phyloP scores from a whole-genome alignment of 2,888 invertebrate genomes.

The Pollenia angustigena region DNA sequence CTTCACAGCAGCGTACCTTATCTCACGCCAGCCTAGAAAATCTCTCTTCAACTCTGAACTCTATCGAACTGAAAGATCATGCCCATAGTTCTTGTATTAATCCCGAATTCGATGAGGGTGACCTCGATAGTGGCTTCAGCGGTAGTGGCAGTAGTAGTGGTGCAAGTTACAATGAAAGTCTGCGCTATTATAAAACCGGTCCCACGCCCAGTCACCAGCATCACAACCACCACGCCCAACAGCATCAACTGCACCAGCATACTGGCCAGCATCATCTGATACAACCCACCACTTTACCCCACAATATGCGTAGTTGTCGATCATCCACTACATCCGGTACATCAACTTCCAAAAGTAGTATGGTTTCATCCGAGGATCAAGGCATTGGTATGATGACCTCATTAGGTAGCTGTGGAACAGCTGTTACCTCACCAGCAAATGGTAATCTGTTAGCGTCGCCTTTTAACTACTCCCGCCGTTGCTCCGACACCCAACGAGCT shows the following conservation, averaged over 20 bases:
- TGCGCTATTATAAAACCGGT: conserved; percentile 85
- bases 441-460: conserved; percentile 78
- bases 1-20: conserved; percentile 78
- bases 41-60: conserved; percentile 82
- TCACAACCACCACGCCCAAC: conserved; percentile 58
- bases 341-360: conserved; percentile 84
- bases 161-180: conserved; percentile 91
- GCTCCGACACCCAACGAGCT: conserved; percentile 82
- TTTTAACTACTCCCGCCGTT: conserved; percentile 81
- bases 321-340: conserved; percentile 83
- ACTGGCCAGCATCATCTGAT: conserved; percentile 65
- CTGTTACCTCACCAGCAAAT: conserved; percentile 61
- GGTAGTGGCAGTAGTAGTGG: conserved; percentile 90
- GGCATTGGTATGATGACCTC: conserved; percentile 81
- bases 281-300: conserved; percentile 81
- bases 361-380: conserved; percentile 83
- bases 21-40: conserved; percentile 83
- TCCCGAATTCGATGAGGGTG: conserved; percentile 85
- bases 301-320: conserved; percentile 83
- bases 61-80: conserved; percentile 84
- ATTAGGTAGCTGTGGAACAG: conserved; percentile 71
- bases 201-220: conserved; percentile 70
- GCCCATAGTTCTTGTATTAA: conserved; percentile 82
- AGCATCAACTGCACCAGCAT: conserved; percentile 73
- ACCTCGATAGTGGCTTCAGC: conserved; percentile 91